Conservation (phyloP, 2,888 invertebrate genomes). For the Augiades crinisus region DNA sequence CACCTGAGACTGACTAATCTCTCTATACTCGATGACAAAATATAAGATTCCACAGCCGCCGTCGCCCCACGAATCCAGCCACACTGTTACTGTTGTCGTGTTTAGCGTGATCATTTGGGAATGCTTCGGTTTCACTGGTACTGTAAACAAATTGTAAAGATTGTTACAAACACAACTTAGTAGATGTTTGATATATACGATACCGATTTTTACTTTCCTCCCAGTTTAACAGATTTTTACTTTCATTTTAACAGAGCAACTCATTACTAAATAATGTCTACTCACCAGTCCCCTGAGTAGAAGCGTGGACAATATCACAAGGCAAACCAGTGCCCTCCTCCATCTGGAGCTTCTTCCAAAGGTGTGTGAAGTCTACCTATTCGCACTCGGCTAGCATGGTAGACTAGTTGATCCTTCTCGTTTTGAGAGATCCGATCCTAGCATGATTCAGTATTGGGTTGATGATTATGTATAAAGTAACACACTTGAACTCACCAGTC, state of each 20-base stretch:
- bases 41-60: conserved; percentile 94
- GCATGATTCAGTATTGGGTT: too few species aligned
- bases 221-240: too few species aligned
- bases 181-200: too few species aligned
- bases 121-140: conserved; percentile 89
- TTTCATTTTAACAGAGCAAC: too few species aligned
- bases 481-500: conserved; percentile 77
- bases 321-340: conserved; percentile 93
- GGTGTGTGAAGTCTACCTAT: too few species aligned
- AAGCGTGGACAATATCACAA: conserved; percentile 93
- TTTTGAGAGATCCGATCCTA: too few species aligned
- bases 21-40: conserved; percentile 90
- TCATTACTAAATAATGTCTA: too few species aligned
- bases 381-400: too few species aligned
- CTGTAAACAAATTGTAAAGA: conserved; percentile 54
- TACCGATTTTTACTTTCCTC: too few species aligned
- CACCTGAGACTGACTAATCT: conserved; percentile 81
- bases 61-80: conserved; percentile 94
- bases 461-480: too few species aligned
- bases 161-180: not conserved
- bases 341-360: conserved; percentile 95
- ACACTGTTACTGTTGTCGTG: conserved; percentile 92
- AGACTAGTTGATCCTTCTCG: too few species aligned
- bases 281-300: conserved; percentile 89
- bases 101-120: conserved; percentile 92